These are phyloP conservation scores for Lindbergichthys nudifrons DNA, from an alignment of 2,797 vertebrate species.

Conservation along the genomic window DNA sequence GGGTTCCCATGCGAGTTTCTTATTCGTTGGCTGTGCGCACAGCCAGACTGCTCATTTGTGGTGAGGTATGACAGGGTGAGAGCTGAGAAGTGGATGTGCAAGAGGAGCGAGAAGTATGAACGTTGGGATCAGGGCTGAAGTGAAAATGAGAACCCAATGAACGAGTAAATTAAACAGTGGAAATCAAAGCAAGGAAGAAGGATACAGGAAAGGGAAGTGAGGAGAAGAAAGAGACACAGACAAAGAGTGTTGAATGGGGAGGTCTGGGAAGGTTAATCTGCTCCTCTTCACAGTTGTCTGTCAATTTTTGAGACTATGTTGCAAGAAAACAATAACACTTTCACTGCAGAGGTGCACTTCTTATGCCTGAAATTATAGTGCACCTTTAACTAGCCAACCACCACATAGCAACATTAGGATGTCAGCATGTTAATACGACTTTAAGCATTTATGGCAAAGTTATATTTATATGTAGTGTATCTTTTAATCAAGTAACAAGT, in stretches of 20 bases:
- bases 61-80: constrained; percentile 70
- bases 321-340: constrained; percentile 45
- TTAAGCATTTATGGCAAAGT: constrained; percentile 18
- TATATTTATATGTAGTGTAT: constrained; percentile 15
- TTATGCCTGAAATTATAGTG: constrained; percentile 26
- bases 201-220: constrained; percentile 21
- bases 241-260: constrained; percentile 13
- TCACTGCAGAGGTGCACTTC: constrained; percentile 26
- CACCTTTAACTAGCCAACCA: constrained; percentile 23
- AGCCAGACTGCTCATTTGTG: constrained; percentile 75
- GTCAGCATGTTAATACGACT: neutral
- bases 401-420: constrained; percentile 7
- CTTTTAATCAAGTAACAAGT: constrained; percentile 16
- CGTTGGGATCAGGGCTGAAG: constrained; percentile 25
- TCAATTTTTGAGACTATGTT: constrained; percentile 52
- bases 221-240: constrained; percentile 20
- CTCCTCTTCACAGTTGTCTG: constrained; percentile 53
- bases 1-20: constrained; percentile 67
- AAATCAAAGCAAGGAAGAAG: constrained; percentile 35
- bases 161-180: constrained; percentile 33
- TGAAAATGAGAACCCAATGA: constrained; percentile 32
- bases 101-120: constrained; percentile 43
- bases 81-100: constrained; percentile 41
- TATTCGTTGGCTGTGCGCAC: constrained; percentile 51
- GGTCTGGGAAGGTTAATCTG: constrained; percentile 65